phyloP scores from a whole-genome alignment of 2,113 vertebrate species.

The Corythornis cristatus region DNA sequence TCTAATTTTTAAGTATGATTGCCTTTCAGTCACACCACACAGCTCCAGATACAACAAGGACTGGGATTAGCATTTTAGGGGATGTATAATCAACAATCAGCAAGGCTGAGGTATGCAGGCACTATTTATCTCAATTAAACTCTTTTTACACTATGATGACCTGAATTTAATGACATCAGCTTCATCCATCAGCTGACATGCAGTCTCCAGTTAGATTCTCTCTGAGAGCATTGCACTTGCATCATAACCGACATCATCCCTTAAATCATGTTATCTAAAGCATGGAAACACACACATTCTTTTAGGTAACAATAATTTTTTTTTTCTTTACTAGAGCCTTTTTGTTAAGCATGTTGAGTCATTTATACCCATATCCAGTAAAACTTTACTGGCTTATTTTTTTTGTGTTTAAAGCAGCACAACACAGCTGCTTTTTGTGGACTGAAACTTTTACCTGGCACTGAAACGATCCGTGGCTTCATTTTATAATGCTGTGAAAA shows the following conservation, averaged over 20 bases:
- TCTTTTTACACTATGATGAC: slow-evolving; percentile 19
- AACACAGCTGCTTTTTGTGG: slow-evolving; percentile 32
- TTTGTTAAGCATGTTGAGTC: slow-evolving; percentile 39
- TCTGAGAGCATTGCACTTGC: slow-evolving; percentile 40
- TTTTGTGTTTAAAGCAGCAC: slow-evolving; percentile 51
- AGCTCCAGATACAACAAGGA: neutral
- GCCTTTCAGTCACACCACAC: slow-evolving; percentile 11
- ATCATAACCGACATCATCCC: slow-evolving; percentile 16
- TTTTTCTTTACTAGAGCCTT: slow-evolving; percentile 39
- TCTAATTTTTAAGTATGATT: slow-evolving; percentile 3
- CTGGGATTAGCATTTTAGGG: neutral
- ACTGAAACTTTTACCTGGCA: slow-evolving; percentile 49
- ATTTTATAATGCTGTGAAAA: slow-evolving; percentile 43
- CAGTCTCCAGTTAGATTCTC: slow-evolving; percentile 26
- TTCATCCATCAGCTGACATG: slow-evolving; percentile 56
- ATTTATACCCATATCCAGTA: slow-evolving; percentile 44
- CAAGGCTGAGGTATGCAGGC: slow-evolving; percentile 14
- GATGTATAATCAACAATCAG: neutral
- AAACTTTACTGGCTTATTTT: slow-evolving; percentile 50
- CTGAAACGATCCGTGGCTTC: slow-evolving; percentile 40
- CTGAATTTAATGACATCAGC: slow-evolving; percentile 52
- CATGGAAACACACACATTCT: slow-evolving; percentile 10
- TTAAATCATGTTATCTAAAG: slow-evolving; percentile 61
- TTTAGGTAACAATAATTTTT: slow-evolving; percentile 14
- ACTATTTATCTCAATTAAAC: slow-evolving; percentile 52